phyloP scores from a whole-genome alignment of 2,113 vertebrate genomes.

The Istiophorus platypterus region DNA sequence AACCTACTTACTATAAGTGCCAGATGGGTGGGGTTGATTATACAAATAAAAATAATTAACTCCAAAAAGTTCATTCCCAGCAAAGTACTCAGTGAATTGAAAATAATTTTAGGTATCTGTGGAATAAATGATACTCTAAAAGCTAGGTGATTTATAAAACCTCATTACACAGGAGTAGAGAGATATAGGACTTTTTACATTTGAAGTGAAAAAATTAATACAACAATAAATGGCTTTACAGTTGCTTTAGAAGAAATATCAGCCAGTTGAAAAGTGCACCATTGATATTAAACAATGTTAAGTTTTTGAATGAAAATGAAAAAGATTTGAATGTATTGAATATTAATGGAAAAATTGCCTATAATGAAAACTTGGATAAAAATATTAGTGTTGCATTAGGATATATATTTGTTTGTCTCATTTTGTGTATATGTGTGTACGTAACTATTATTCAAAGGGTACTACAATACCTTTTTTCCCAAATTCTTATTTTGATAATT shows the following conservation, averaged over 20 bases:
- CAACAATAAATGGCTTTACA: background rate
- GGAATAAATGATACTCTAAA: constrained; percentile 4
- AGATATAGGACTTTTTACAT: constrained; percentile 2
- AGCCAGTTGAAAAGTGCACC: too few species aligned
- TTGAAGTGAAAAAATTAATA: background rate
- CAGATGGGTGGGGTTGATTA: constrained; percentile 19
- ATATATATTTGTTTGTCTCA: too few species aligned
- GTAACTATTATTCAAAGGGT: background rate
- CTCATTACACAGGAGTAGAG: background rate
- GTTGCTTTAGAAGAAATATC: too few species aligned
- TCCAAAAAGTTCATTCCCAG: constrained; percentile 24
- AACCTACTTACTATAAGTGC: background rate
- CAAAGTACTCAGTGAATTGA: constrained; percentile 7
- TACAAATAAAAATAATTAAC: constrained; percentile 40
- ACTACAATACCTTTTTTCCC: background rate
- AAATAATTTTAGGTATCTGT: constrained; percentile 7
- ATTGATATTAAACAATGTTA: too few species aligned
- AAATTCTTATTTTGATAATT: too few species aligned
- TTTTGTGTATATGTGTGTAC: too few species aligned
- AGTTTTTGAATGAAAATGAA: too few species aligned
- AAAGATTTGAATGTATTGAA: too few species aligned
- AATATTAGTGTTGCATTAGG: too few species aligned
- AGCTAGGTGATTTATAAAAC: constrained; percentile 24
- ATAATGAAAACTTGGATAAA: too few species aligned
- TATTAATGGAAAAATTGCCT: too few species aligned